Evolutionary conservation across 2,888 invertebrate genomes (phyloP).

Genomic region (Drosophila helvetica): DNA sequence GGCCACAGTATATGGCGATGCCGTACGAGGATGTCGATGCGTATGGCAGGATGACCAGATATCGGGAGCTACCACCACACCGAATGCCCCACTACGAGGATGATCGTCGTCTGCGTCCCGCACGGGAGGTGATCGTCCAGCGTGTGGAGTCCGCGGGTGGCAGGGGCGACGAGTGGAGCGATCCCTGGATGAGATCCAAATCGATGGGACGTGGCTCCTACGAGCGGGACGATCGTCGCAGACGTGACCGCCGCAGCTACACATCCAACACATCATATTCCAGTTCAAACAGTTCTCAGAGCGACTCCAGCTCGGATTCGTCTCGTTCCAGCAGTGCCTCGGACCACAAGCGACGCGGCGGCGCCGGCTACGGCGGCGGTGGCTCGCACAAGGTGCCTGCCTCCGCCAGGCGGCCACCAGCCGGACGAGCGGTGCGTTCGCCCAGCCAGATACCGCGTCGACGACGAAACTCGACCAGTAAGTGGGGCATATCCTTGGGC

Average conservation of each 20-base stretch:
- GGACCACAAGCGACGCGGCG: conserved; percentile 80
- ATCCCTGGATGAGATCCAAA: conserved; percentile 95
- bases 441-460: conserved; percentile 78
- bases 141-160: conserved; percentile 85
- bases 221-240: conserved; percentile 79
- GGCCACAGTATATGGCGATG: conserved; percentile 73
- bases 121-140: conserved; percentile 91
- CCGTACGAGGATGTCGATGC: conserved; percentile 83
- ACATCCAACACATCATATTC: conserved; percentile 83
- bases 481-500: conserved; percentile 30
- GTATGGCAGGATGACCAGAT: conserved; percentile 84
- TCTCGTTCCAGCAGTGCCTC: conserved; percentile 81
- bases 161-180: conserved; percentile 95
- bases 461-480: conserved; percentile 81
- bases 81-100: conserved; percentile 86
- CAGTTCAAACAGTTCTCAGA: conserved; percentile 89
- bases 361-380: background rate
- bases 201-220: conserved; percentile 85
- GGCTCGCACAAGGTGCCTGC: conserved; percentile 75
- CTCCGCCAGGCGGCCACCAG: conserved; percentile 64
- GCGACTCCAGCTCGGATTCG: conserved; percentile 86
- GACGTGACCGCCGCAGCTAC: conserved; percentile 83
- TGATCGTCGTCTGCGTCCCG: conserved; percentile 86
- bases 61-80: conserved; percentile 85
- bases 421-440: conserved; percentile 69